phyloP scores from a whole-genome alignment of 2,888 invertebrate genomes.

The Callimorpha dominula region DNA sequence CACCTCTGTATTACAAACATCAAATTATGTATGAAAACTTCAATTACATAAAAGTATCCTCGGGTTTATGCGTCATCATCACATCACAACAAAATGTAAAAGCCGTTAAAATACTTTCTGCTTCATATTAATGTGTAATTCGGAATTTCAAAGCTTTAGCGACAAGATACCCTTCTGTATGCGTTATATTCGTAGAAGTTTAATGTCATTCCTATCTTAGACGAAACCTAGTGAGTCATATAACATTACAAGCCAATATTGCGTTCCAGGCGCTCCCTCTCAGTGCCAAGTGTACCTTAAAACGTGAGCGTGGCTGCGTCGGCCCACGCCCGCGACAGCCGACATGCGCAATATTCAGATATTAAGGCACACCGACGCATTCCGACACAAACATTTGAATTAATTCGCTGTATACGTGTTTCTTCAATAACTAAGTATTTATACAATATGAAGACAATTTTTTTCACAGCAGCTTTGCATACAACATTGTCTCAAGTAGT shows the following conservation, averaged over 20 bases:
- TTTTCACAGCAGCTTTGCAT: neutral
- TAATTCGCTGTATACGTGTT: neutral
- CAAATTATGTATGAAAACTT: neutral
- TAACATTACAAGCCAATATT: constrained; percentile 4
- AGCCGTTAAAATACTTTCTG: too few relatives aligned
- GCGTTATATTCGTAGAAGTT: neutral
- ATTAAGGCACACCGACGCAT: constrained; percentile 12
- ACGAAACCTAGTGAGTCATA: neutral
- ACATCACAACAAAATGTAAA: neutral
- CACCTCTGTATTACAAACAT: neutral
- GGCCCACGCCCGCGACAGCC: neutral
- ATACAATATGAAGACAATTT: neutral
- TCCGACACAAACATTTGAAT: constrained; percentile 10
- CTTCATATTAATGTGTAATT: too few relatives aligned
- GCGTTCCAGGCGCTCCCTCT: neutral
- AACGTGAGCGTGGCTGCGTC: neutral
- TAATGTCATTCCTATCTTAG: neutral
- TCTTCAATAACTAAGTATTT: neutral
- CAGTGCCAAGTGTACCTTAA: neutral
- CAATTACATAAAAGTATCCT: neutral
- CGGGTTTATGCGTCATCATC: too few relatives aligned
- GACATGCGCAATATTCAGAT: constrained; percentile 12
- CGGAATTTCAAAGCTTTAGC: neutral
- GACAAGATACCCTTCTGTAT: neutral
- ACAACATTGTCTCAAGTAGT: neutral